Evolutionary conservation across 2,797 vertebrate genomes (phyloP), one percentile per base, ranked within the genome.

Genomic region (Peromyscus aztecus): DNA sequence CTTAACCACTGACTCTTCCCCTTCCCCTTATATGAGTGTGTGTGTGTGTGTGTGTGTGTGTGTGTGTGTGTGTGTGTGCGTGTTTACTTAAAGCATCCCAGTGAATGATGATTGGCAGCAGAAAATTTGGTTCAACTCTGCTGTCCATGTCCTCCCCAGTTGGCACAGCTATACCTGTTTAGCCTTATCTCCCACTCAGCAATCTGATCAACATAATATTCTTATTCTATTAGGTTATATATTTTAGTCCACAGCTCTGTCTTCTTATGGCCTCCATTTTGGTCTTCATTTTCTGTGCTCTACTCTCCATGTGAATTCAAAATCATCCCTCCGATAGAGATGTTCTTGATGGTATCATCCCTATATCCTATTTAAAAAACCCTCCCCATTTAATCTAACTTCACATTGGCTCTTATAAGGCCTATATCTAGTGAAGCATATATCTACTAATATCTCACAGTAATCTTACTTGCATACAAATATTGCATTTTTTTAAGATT

Each of bases 41-140:
- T 43, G 46, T 49, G 46, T 49, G 46, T 49, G 46, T 49, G 46
- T 49, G 46, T 49, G 46, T 49, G 46, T 49, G 46, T 49, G 46
- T 46, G 46, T 46, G 46, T 46, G 46, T 46, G 46, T 46, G 46
- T 46, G 46, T 46, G 40, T 43, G 40, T 43, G 40, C 4, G 40
- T 43, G 40, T 65, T 61, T 17, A n/a, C 24, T 88, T n/a, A 67
- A 69, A 90, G 37, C 63, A 75, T 90, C 34, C 19, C 57, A 37
- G 2, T 84, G 57, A 94, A 75, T 84, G 67, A 55, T 61, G 4
- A 65, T 29, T 69, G 27, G 40, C n/a, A 37, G 73, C 37, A 94
- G 92, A 85, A 93, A 94, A 90, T 93, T 77, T 84, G 86, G 52
- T 55, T 69, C 19, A n/a, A 55, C 67, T 19, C 89, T 57, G 57